These are phyloP conservation scores for Bubo scandiacus DNA, from an alignment of 2,113 vertebrate species.

Conservation along the genomic window DNA sequence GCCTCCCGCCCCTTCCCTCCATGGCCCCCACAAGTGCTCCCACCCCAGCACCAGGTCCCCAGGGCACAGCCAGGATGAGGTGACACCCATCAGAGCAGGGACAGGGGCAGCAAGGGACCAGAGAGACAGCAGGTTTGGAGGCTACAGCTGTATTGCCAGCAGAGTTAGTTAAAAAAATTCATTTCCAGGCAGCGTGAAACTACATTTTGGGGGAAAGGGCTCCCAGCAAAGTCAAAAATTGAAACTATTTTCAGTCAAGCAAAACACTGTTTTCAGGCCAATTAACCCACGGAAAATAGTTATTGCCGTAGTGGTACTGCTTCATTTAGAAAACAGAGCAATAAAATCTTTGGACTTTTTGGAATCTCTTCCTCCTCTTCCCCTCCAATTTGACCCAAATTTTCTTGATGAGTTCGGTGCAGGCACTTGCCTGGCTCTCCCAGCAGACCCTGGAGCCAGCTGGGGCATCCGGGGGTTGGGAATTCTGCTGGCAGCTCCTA, in stretches of 20 bases:
- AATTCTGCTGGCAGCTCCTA: not conserved
- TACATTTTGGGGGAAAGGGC: not conserved
- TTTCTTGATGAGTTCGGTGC: not conserved
- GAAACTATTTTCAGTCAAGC: not conserved
- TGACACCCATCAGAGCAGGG: not conserved
- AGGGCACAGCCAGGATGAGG: not conserved
- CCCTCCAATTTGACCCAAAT: not conserved
- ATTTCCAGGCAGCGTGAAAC: not conserved
- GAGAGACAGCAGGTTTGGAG: not conserved
- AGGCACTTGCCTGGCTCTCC: accelerated
- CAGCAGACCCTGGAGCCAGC: not conserved
- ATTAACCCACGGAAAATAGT: not conserved
- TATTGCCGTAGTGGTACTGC: not conserved
- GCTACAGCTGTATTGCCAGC: not conserved
- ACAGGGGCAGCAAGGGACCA: not conserved
- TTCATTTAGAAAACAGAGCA: not conserved
- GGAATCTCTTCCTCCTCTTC: not conserved
- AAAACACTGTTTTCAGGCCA: constrained; percentile 9
- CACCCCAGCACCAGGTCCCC: not conserved
- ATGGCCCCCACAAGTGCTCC: accelerated
- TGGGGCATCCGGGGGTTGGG: accelerated
- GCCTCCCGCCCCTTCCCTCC: not conserved
- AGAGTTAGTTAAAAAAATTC: not conserved
- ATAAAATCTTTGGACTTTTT: not conserved
- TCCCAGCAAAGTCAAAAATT: not conserved